Conservation (phyloP, 2,888 invertebrate species). For the Tanypteryx hageni region DNA sequence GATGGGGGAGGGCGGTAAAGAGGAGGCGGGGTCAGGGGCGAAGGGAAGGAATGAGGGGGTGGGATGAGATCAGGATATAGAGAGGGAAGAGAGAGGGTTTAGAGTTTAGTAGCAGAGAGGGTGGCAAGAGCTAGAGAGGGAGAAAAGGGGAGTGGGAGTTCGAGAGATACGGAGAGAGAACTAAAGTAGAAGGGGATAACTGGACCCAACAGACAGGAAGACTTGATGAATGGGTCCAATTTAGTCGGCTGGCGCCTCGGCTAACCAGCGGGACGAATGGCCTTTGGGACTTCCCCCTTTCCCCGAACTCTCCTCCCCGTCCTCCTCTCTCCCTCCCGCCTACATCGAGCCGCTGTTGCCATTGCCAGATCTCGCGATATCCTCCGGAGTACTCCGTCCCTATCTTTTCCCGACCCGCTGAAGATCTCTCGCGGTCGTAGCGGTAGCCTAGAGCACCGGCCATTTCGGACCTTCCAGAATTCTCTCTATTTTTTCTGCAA, state of each 20-base stretch:
- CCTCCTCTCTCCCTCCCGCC: background rate
- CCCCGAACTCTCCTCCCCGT: background rate
- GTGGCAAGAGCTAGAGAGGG: background rate
- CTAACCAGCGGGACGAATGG: conserved; percentile 66
- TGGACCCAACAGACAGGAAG: conserved; percentile 64
- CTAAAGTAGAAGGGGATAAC: background rate
- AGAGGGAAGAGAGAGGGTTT: background rate
- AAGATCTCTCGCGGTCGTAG: background rate
- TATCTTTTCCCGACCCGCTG: background rate
- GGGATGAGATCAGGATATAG: background rate
- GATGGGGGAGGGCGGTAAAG: background rate
- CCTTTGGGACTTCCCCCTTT: conserved; percentile 50
- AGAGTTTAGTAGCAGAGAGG: background rate
- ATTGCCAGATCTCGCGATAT: conserved; percentile 20
- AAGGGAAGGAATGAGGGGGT: no score
- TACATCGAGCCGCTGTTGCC: conserved; percentile 26
- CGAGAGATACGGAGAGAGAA: background rate
- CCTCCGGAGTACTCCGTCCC: background rate
- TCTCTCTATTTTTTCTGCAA: background rate
- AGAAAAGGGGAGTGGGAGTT: background rate
- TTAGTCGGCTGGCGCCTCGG: conserved; percentile 65
- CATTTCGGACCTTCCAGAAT: background rate
- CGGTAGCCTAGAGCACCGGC: background rate
- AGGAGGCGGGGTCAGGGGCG: background rate
- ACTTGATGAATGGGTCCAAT: conserved; percentile 66